Evolutionary conservation across 2,797 vertebrate genomes (phyloP).

Genomic region (Natrix natrix): DNA sequence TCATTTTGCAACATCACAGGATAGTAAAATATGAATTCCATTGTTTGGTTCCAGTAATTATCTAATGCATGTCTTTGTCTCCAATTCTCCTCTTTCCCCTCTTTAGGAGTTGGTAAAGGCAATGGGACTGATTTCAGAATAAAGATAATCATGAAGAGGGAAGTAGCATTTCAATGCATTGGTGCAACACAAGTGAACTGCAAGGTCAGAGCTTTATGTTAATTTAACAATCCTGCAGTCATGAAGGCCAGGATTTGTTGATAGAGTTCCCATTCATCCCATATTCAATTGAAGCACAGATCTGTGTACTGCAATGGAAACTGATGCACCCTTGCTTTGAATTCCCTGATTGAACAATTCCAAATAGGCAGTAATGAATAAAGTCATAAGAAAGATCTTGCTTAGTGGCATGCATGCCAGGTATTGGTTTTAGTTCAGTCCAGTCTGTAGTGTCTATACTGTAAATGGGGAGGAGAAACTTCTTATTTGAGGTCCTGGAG

Average conservation of each 20-base stretch:
- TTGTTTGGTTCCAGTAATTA: background rate
- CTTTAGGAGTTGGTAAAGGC: slow-evolving; percentile 86
- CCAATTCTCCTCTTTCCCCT: background rate
- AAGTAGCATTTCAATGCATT: slow-evolving; percentile 78
- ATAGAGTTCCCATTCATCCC: background rate
- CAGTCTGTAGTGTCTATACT: background rate
- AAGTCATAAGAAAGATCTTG: background rate
- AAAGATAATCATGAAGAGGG: slow-evolving; percentile 79
- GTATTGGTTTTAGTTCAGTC: background rate
- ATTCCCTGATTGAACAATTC: too few species aligned
- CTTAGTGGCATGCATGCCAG: background rate
- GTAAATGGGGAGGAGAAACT: background rate
- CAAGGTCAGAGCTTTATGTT: slow-evolving; percentile 72
- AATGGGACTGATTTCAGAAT: slow-evolving; percentile 86
- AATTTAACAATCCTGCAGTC: background rate
- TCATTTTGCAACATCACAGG: background rate
- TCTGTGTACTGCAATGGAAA: background rate
- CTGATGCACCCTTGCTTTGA: background rate
- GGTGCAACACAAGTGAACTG: slow-evolving; percentile 84
- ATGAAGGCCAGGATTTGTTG: background rate
- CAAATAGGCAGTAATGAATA: background rate
- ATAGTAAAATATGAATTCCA: background rate
- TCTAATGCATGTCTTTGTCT: background rate
- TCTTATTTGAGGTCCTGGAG: background rate
- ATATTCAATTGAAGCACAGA: background rate